These are phyloP conservation scores for Apocheima hispidaria DNA, from an alignment of 2,888 invertebrate genomes.

Conservation along the genomic window DNA sequence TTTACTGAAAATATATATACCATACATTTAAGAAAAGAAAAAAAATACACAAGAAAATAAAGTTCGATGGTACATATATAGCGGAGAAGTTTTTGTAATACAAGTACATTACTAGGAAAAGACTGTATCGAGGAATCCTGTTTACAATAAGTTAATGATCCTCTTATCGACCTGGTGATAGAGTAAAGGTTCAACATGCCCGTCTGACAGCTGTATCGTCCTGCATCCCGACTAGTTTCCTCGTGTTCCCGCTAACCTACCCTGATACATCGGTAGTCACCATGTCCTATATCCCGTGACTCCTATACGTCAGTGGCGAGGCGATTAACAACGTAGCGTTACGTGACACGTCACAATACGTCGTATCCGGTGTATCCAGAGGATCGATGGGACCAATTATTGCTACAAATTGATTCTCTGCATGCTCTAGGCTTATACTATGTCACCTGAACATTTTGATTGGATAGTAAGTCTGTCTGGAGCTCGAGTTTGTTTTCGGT, in stretches of 20 bases:
- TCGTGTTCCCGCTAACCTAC: background rate
- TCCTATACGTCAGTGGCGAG: conserved; percentile 2
- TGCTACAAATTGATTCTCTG: background rate
- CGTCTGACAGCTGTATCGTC: background rate
- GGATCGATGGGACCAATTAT: background rate
- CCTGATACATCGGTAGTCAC: background rate
- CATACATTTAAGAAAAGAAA: no score
- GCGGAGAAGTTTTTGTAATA: no score
- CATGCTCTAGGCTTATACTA: background rate
- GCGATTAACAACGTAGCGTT: conserved; percentile 3
- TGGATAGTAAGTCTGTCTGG: background rate
- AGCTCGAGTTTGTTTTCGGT: background rate
- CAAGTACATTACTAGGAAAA: no score
- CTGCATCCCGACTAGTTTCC: background rate
- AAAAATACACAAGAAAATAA: no score
- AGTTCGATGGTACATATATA: no score
- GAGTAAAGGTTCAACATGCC: background rate
- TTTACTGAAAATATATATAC: no score
- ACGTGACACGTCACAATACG: background rate
- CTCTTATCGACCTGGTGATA: no score
- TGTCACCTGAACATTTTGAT: conserved; percentile 4
- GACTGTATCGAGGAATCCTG: no score
- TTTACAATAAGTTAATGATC: no score
- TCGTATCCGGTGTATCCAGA: background rate
- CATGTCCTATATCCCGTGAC: background rate